Conservation (phyloP, 2,888 invertebrate genomes). For the Catocala sponsa region DNA sequence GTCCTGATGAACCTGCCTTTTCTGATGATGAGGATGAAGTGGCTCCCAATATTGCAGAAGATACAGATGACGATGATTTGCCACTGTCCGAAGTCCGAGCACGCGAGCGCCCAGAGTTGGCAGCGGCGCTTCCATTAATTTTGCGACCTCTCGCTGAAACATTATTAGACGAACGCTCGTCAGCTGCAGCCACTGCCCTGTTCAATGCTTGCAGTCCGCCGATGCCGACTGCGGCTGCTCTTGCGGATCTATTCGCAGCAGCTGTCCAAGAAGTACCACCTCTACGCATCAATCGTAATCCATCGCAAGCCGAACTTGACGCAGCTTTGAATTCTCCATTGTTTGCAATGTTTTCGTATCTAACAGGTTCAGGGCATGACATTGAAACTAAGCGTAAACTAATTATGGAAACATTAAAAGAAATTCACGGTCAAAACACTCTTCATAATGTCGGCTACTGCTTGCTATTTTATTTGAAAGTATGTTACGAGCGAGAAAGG, state of each 20-base stretch:
- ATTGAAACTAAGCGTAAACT: constrained; percentile 92
- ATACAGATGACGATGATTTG: constrained; percentile 92
- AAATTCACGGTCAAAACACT: constrained; percentile 90
- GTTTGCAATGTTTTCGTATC: constrained; percentile 95
- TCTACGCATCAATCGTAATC: constrained; percentile 81
- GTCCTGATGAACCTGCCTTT: constrained; percentile 92
- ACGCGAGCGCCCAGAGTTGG: constrained; percentile 89
- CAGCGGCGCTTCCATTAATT: constrained; percentile 80
- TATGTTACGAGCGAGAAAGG: constrained; percentile 88
- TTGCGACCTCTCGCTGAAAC: constrained; percentile 80
- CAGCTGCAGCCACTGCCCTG: constrained; percentile 74
- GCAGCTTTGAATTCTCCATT: constrained; percentile 93
- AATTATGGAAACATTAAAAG: constrained; percentile 93
- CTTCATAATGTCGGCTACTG: constrained; percentile 94
- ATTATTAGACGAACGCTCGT: constrained; percentile 79
- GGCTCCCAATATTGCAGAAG: constrained; percentile 82
- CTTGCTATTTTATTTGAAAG: constrained; percentile 96
- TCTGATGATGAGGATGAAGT: constrained; percentile 95
- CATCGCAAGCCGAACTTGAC: constrained; percentile 88
- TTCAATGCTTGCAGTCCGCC: constrained; percentile 74
- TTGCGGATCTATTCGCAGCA: constrained; percentile 81
- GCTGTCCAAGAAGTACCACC: constrained; percentile 85
- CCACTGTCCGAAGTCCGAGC: constrained; percentile 93
- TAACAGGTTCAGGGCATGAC: constrained; percentile 88
- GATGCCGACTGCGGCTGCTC: constrained; percentile 76